Conservation (phyloP, 2,113 vertebrate genomes). For the Alexandromys fortis region DNA sequence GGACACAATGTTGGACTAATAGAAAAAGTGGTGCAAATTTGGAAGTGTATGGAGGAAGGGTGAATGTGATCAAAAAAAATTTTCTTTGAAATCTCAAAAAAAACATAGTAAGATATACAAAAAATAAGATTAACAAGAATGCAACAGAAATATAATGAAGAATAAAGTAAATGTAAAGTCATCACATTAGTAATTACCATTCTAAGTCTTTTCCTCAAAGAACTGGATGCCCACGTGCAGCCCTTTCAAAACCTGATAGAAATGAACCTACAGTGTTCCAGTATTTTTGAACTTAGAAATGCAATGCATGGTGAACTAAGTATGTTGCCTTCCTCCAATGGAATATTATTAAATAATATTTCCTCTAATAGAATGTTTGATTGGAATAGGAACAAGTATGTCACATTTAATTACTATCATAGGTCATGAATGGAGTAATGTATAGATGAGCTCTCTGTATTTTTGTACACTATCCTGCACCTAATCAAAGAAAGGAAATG, state of each 20-base stretch:
- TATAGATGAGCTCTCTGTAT: neutral
- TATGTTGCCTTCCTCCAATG: neutral
- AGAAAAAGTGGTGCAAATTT: neutral
- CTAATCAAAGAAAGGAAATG: neutral
- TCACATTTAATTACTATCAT: neutral
- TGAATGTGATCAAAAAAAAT: neutral
- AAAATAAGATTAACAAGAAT: neutral
- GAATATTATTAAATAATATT: neutral
- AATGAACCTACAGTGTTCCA: neutral
- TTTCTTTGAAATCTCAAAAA: neutral
- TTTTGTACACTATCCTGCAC: neutral
- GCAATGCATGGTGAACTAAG: neutral
- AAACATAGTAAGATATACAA: neutral
- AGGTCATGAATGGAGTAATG: neutral
- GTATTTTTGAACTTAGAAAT: neutral
- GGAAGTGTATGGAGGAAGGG: neutral
- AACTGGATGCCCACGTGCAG: neutral
- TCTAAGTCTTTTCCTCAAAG: neutral
- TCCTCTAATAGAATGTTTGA: neutral
- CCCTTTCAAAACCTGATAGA: neutral
- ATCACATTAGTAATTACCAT: neutral
- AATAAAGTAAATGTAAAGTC: neutral
- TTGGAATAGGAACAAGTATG: neutral
- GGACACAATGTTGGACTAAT: neutral
- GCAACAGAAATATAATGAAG: neutral